Evolutionary conservation across 2,888 invertebrate species (phyloP).

Genomic region (Cyaniris semiargus): DNA sequence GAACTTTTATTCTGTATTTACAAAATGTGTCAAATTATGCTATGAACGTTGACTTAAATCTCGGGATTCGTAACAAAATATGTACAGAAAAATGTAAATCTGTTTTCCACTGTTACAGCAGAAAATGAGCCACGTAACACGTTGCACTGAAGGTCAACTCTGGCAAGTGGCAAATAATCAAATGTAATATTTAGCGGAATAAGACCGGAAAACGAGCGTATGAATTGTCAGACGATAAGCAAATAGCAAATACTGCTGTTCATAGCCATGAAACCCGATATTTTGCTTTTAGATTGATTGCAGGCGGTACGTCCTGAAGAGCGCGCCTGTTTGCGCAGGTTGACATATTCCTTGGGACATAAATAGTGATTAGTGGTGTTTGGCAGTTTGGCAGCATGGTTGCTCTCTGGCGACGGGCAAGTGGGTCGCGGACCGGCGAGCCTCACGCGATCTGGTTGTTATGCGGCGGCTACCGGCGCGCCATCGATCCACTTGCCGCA

Average conservation of each 20-base stretch:
- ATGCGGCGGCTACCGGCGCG: conserved; percentile 38
- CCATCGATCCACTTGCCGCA: conserved; percentile 35
- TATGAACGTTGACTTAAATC: background rate
- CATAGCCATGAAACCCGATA: background rate
- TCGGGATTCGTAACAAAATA: background rate
- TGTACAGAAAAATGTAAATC: background rate
- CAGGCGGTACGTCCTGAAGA: background rate
- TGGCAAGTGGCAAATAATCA: background rate
- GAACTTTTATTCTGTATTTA: background rate
- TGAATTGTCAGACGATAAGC: background rate
- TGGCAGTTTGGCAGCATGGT: conserved; percentile 10
- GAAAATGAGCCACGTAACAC: background rate
- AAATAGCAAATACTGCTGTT: background rate
- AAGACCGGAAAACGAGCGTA: background rate
- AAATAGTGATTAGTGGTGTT: background rate
- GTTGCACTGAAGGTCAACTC: background rate
- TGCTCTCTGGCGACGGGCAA: conserved; percentile 28
- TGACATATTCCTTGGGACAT: background rate
- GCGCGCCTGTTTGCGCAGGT: background rate
- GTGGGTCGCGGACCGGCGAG: conserved; percentile 35
- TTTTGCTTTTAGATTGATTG: background rate
- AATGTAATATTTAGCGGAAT: background rate
- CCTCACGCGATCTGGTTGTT: conserved; percentile 39
- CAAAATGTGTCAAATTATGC: background rate
- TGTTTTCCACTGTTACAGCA: background rate